Evolutionary conservation across 2,113 vertebrate genomes (phyloP).

Genomic region (Picathartes gymnocephalus): DNA sequence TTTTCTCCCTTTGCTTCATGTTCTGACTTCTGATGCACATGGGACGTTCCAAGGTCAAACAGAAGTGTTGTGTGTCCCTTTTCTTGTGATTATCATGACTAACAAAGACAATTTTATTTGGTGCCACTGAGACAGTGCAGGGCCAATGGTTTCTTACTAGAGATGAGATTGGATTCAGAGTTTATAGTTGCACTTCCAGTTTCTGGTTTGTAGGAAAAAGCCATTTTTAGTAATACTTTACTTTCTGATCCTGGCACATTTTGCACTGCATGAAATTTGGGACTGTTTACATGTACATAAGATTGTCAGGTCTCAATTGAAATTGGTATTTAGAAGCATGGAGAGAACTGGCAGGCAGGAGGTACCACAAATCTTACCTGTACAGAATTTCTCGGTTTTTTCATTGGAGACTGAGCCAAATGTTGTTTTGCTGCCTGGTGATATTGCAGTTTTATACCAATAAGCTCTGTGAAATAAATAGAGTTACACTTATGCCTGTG

Average conservation of each 20-base stretch:
- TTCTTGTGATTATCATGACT: neutral
- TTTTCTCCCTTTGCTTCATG: neutral
- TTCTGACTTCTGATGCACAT: neutral
- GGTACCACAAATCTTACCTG: neutral
- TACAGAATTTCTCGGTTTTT: neutral
- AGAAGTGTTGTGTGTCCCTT: neutral
- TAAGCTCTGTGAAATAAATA: neutral
- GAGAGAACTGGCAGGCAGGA: neutral
- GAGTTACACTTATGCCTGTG: neutral
- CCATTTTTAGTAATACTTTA: neutral
- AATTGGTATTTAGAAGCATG: slow-evolving; percentile 3
- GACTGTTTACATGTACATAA: neutral
- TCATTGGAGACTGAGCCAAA: neutral
- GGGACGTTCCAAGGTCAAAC: neutral
- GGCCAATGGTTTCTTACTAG: neutral
- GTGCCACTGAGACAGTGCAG: neutral
- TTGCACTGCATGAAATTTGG: neutral
- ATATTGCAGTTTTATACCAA: neutral
- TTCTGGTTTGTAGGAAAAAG: neutral
- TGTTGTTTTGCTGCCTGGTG: neutral
- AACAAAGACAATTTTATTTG: neutral
- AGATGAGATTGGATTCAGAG: neutral
- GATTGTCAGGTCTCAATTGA: neutral
- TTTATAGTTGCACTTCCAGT: neutral
- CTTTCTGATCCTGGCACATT: neutral